Conservation (phyloP, 2,113 vertebrate genomes). For the Esox niger region DNA sequence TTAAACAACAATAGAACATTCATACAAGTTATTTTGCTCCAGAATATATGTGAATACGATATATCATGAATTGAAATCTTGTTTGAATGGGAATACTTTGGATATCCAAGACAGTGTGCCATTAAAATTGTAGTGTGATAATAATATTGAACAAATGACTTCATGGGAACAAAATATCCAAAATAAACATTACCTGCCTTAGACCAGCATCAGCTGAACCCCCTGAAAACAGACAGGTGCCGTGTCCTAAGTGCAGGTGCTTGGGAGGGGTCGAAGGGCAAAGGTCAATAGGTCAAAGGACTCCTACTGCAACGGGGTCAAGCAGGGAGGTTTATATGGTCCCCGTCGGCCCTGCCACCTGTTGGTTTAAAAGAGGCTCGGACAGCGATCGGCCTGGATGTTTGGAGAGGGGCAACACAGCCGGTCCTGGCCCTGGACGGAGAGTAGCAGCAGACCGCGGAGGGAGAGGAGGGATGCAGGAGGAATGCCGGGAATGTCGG, state of each 20-base stretch:
- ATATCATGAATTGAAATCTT: too few species aligned
- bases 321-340: slow-evolving; percentile 56
- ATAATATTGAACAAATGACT: too few species aligned
- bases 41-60: too few species aligned
- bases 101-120: too few species aligned
- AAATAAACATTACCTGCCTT: not conserved
- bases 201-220: not conserved
- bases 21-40: too few species aligned
- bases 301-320: slow-evolving; percentile 15
- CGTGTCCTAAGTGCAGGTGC: slow-evolving; percentile 26
- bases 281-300: slow-evolving; percentile 26
- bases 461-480: slow-evolving; percentile 31
- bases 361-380: slow-evolving; percentile 77
- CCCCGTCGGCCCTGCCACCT: slow-evolving; percentile 69
- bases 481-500: slow-evolving; percentile 64
- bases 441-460: slow-evolving; percentile 41
- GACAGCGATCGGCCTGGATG: slow-evolving; percentile 44
- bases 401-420: not conserved
- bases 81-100: too few species aligned
- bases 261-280: slow-evolving; percentile 25
- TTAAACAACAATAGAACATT: not conserved
- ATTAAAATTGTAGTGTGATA: too few species aligned
- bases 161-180: not conserved
- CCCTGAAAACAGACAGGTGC: not conserved
- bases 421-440: slow-evolving; percentile 15